phyloP scores from a whole-genome alignment of 2,113 vertebrate genomes.

The Emydura subglobosa region DNA sequence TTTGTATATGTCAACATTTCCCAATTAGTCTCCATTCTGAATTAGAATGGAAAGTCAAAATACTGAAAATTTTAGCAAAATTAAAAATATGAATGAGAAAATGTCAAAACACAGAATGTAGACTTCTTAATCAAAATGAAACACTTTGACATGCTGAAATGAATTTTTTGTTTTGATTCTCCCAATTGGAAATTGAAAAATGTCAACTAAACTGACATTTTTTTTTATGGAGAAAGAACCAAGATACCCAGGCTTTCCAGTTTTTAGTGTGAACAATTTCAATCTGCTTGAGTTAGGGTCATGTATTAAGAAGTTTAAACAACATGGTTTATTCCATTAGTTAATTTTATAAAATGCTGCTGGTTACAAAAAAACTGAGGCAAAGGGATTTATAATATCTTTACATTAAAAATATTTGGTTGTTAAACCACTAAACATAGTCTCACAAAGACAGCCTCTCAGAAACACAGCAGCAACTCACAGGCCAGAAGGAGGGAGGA shows the following conservation, averaged over 20 bases:
- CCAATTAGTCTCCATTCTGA: not conserved
- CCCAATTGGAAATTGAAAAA: not conserved
- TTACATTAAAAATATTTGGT: not conserved
- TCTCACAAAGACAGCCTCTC: not conserved
- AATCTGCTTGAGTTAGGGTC: not conserved
- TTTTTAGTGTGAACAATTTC: not conserved
- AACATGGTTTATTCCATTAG: not conserved
- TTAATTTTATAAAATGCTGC: slow-evolving; percentile 15
- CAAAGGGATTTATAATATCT: not conserved
- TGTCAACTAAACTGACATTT: not conserved
- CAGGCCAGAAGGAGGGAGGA: not conserved
- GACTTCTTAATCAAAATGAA: not conserved
- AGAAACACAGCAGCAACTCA: not conserved
- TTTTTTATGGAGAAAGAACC: not conserved
- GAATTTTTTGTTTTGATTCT: not conserved
- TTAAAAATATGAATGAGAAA: not conserved
- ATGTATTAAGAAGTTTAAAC: not conserved
- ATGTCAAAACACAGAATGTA: not conserved
- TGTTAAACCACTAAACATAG: not conserved
- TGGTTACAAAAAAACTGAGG: not conserved
- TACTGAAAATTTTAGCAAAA: not conserved
- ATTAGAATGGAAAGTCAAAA: not conserved
- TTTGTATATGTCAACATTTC: not conserved
- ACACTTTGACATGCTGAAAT: not conserved
- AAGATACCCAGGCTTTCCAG: not conserved